Base-by-base conservation (phyloP, 2,113 vertebrate genomes). In the Falco punctatus region DNA sequence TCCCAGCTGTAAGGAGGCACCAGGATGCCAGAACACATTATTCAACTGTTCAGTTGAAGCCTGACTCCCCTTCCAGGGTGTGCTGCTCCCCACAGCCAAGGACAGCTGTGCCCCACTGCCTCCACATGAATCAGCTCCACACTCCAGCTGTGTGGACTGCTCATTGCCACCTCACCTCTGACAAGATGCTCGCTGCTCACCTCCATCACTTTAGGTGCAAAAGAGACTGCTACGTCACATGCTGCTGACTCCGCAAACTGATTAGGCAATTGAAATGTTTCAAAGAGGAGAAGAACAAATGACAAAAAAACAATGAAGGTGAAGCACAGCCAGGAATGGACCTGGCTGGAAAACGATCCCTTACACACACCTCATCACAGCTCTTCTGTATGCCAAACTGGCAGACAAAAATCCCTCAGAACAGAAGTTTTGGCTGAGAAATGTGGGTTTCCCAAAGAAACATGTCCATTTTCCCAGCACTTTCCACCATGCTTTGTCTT, bases 261-360 rank as follows among this genome's bases (percentile, higher is more conserved):
- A 49, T 77, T 42, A 73, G 72, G 73, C 46, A 90, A 90, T 70
- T 92, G 66, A 88, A 92, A 86, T 58, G 7, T 83, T 94, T 77
- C 71, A 83, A 88, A 92, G 75, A 90, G 52, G 26, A 86, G 61
- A 90, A 90, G 32, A 92, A 83, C 44, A 84, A 93, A 86, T 80
- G 26, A 54, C 54, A 77, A 89, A 92, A 78, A 91, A 75, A 62
- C 90, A 96, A 83, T 62, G 64, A 86, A 90, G 88, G 52, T 48
- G 81, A 94, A 90, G 38, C 73, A 86, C 32, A 89, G 58, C 42
- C 79, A 90, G 86, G 75, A 92, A 72, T 2, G 22, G 74, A 83
- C 64, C 62, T 77, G 67, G 59, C 38, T 83, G 58, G 44, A 66
- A 93, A 94, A 88, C 3, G 30, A 10, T 54, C 81, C 52, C 57